Base-by-base conservation (phyloP, 2,113 vertebrate genomes). In the Macquaria australasica region DNA sequence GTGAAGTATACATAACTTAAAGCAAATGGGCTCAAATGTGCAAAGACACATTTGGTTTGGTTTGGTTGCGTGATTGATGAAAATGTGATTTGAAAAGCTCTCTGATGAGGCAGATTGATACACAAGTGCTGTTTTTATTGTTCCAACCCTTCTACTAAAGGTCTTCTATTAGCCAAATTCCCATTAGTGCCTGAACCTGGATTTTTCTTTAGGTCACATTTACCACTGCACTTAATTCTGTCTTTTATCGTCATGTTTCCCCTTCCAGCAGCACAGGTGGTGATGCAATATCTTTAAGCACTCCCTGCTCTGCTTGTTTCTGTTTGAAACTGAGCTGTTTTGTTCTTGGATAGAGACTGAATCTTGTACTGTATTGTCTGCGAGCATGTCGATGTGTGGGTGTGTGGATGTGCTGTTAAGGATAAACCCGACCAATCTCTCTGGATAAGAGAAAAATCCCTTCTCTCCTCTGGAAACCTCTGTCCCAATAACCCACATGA, bases 401-500 rank as follows among this genome's bases (percentile, higher is more conserved):
- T 59, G 71, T 79, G 60, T 37, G 66, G n/a, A 51, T 51, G n/a
- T 69, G 59, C 43, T 25, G 63, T 8, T 41, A 21, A 80, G 67
- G 37, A 72, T 70, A 85, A 86, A 89, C 43, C 74, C 9, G 16
- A 80, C 66, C 71, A 55, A 58, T 81, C 66, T 77, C 73, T 81
- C n/a, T 31, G 77, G 82, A 83, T 86, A 25, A 79, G n/a, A 83
- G 55, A 31, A 69, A 77, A 85, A 86, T 84, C 84, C 89, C 81
- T 31, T 56, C 78, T 28, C 23, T 72, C 72, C 62, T 68, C 69
- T n/a, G 51, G 56, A 86, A 91, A 83, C 64, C 75, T 82, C 81
- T 63, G 81, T 77, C 78, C 83, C 79, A 85, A 66, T 88, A 73
- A 91, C 87, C 87, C 71, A 18, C 56, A 53, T 77, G 79, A 90